Base-by-base conservation (phyloP, 2,113 vertebrate genomes). In the Rostratula benghalensis region DNA sequence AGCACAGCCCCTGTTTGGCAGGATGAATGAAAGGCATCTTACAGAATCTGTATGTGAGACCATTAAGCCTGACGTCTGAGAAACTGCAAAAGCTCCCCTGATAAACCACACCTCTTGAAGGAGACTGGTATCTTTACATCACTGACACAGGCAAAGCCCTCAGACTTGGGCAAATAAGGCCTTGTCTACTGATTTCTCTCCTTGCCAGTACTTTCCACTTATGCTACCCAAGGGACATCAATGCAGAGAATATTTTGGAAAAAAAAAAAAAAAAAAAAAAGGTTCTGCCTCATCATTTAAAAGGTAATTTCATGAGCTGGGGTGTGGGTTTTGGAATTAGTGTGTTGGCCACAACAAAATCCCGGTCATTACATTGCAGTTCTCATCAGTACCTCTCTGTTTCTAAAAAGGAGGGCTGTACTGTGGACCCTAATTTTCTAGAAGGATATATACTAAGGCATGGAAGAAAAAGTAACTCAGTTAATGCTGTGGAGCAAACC, bases 11-110 rank as follows among this genome's bases (percentile, higher is more conserved):
- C 93, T 89, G 85, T 94, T 92, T 92, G 89, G 89, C 94, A 95
- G 83, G 50, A 22, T 85, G 93, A 96, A 96, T 95, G 89, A 97
- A 95, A 92, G 96, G 79, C 94, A 96, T 95, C 91, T 92, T 70
- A 96, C 81, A 96, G 94, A 75, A 90, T 96, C 54, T 93, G 78
- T 65, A 54, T 78, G 43, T 90, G 83, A 91, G 94, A 70, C 75
- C 87, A 91, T 87, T 79, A 76, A 76, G 83, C 53, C 65, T 93
- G 79, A 74, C 5, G 9, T 50, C 57, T 0, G 2, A 95, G 59
- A 88, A 33, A 51, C 86, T 91, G 94, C 78, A 84, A 94, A 85
- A 73, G 57, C 77, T 69, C 30, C 53, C 24, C 94, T 94, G 96
- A 97, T 96, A 94, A 93, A 87, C 89, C 92, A 95, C 93, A 94